A percentile compares a stretch with the other conserved stretches of the same genome.
Evolutionary conservation across 2,797 vertebrate genomes (phyloP).

Genomic region (Crocodylus rhombifer): DNA sequence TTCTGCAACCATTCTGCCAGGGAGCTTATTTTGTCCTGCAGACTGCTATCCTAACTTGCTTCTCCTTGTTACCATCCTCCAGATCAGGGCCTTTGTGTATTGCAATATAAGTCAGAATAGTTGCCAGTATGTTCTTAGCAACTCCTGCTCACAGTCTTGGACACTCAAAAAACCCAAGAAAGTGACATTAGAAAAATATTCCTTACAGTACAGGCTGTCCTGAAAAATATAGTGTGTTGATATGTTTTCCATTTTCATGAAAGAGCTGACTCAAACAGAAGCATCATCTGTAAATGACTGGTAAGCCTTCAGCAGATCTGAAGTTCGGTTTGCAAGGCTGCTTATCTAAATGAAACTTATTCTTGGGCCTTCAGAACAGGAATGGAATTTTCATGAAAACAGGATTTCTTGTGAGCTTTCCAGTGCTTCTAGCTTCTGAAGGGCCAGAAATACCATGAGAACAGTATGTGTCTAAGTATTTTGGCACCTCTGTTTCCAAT

Average conservation of each 20-base stretch:
- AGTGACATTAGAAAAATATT: background rate
- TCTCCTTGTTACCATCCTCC: constrained; percentile 3
- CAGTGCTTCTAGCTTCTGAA: background rate
- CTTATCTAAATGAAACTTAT: background rate
- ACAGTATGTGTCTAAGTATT: background rate
- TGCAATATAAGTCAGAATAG: background rate
- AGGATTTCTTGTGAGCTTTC: background rate
- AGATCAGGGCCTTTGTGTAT: background rate
- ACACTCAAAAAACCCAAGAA: background rate
- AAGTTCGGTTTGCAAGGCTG: background rate
- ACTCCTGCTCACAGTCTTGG: rapidly evolving
- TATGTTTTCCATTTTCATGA: background rate
- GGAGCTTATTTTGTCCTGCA: constrained; percentile 1
- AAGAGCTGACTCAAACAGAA: constrained; percentile 28
- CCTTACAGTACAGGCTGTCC: background rate
- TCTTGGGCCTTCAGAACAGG: background rate
- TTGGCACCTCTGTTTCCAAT: background rate
- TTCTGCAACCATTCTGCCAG: constrained; percentile 3
- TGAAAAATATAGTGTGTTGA: background rate
- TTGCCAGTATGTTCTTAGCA: background rate
- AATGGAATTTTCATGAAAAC: background rate
- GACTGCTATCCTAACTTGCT: background rate
- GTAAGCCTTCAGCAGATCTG: constrained; percentile 13
- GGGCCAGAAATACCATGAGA: background rate
- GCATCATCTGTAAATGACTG: background rate